A percentile compares a stretch with the other conserved stretches of the same genome.
Conservation (phyloP, 2,888 invertebrate genomes). For the Xanthia icteritia region DNA sequence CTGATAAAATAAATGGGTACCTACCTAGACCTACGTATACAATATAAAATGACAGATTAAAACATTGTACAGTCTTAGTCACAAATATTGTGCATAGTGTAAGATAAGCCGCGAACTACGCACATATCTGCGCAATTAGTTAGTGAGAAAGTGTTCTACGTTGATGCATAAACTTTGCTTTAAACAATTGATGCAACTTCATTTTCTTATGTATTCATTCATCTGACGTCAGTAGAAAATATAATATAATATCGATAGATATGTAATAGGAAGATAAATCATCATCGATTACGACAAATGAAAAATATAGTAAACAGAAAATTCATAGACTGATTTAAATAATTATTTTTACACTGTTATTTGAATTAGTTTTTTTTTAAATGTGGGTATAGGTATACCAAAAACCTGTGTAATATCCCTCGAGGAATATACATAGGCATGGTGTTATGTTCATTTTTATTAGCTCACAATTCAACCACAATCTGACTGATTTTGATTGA, state of each 20-base stretch:
- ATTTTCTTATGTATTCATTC: slow-evolving; percentile 25
- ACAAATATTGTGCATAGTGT: slow-evolving; percentile 24
- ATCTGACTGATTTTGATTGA: too few relatives aligned
- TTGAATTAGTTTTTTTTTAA: too few relatives aligned
- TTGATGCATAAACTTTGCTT: slow-evolving; percentile 20
- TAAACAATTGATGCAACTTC: slow-evolving; percentile 23
- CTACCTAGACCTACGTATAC: background rate
- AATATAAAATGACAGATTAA: slow-evolving; percentile 7
- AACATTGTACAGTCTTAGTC: slow-evolving; percentile 38
- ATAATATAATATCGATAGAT: background rate
- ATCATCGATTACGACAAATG: background rate
- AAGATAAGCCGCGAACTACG: slow-evolving; percentile 36
- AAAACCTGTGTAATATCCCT: too few relatives aligned
- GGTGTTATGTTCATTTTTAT: too few relatives aligned
- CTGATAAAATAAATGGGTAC: background rate
- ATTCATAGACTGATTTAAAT: background rate
- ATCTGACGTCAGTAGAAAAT: background rate
- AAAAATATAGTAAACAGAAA: background rate
- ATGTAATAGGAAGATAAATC: background rate
- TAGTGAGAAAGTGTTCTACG: slow-evolving; percentile 23
- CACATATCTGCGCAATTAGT: slow-evolving; percentile 30
- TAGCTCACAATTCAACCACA: too few relatives aligned
- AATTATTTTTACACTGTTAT: too few relatives aligned
- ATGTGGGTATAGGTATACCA: too few relatives aligned
- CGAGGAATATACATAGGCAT: too few relatives aligned